Conservation (phyloP, 2,797 vertebrate species). For the Apogon hyalosoma region DNA sequence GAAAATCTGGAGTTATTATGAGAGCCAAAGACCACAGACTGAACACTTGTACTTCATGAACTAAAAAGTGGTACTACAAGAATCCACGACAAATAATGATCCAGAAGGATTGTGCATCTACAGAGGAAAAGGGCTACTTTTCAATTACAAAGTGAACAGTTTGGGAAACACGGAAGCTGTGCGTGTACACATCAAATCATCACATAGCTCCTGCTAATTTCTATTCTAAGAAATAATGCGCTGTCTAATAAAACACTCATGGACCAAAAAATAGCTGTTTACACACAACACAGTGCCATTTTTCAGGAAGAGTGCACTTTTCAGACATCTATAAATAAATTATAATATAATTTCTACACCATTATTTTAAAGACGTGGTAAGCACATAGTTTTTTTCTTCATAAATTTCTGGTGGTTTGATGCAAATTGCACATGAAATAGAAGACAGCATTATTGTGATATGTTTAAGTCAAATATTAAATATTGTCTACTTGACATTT, state of each 20-base stretch:
- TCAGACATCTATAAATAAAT: constrained; percentile 12
- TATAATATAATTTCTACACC: constrained; percentile 7
- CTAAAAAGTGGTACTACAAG: constrained; percentile 25
- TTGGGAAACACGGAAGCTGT: constrained; percentile 13
- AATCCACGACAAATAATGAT: constrained; percentile 10
- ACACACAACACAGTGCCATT: constrained; percentile 54
- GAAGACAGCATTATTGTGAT: not conserved
- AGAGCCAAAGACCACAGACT: constrained; percentile 39
- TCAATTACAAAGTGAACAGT: constrained; percentile 24
- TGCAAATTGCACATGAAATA: constrained; percentile 32
- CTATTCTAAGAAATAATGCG: constrained; percentile 24
- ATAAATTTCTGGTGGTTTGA: not conserved
- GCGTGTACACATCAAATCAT: not conserved
- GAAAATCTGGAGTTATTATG: constrained; percentile 34
- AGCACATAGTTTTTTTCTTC: constrained; percentile 3
- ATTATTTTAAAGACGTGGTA: constrained; percentile 18
- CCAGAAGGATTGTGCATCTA: constrained; percentile 31
- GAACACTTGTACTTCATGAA: constrained; percentile 21
- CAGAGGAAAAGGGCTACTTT: constrained; percentile 24
- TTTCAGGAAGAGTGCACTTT: constrained; percentile 43
- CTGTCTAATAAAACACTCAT: constrained; percentile 38
- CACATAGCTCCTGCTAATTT: constrained; percentile 23
- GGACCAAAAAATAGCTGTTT: constrained; percentile 70
- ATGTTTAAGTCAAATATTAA: constrained; percentile 23
- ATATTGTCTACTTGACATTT: not conserved